Evolutionary conservation across 1,140 invertebrate genomes (phyloP), one percentile per base, ranked within the genome.

Genomic region (Babylonia areolata): DNA sequence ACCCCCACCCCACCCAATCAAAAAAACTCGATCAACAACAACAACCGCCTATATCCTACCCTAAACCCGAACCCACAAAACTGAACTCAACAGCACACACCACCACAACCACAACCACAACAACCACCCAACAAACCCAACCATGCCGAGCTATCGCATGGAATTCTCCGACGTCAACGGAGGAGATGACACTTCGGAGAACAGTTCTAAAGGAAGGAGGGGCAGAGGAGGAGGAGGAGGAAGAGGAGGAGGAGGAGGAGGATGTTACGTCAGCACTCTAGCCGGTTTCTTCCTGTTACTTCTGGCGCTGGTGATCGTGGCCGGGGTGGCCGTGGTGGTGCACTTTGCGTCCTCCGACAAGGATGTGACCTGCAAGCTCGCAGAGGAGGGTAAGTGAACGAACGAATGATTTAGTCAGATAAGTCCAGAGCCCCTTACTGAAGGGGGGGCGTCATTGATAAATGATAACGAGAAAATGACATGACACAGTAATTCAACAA

Each of bases 311-410:
- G 20, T 82, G 15, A 33, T 86, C 5, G 79, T 79, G 42, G 64
- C 82, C 9, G 85, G 85, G 2, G 80, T 86, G 33, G 85, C 79
- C 23, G 28, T 86, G 1, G 15, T 86, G 15, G 85, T 81, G 31
- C 71, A 42, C 64, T 71, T 86, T n/a, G 58, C 85, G 37, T 33
- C 28, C n/a, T 15, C 64, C 2, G n/a, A n/a, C n/a, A 54, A 33
- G 42, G 80, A 86, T 0, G 80, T 83, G 28, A 75, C 73, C 1
- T 86, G 85, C 69, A 80, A n/a, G n/a, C n/a, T n/a, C n/a, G n/a
- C n/a, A n/a, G n/a, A n/a, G n/a, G n/a, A n/a, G n/a, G n/a, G n/a
- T n/a, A n/a, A n/a, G n/a, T n/a, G n/a, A n/a, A n/a, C n/a, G n/a
- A n/a, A n/a, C n/a, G n/a, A n/a, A n/a, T n/a, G n/a, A n/a, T n/a